A percentile compares a stretch with the other conserved stretches of the same genome.
Conservation (phyloP, 2,797 vertebrate genomes). For the Chelonia mydas region DNA sequence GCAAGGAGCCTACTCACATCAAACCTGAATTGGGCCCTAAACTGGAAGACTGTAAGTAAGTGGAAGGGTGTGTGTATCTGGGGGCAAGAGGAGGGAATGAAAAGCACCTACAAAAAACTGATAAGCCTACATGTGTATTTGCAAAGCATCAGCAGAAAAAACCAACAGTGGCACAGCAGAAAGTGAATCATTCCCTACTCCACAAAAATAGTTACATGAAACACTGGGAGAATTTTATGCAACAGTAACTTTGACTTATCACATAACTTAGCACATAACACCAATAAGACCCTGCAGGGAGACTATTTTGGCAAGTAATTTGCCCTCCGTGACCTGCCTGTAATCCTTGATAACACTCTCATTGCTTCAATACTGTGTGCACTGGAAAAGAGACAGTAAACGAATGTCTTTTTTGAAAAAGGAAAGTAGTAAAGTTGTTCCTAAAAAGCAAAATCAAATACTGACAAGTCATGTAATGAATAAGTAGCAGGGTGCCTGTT, state of each 20-base stretch:
- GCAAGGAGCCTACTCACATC: fast-evolving
- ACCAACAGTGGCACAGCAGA: background rate
- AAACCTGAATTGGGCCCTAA: background rate
- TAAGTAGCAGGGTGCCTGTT: constrained; percentile 9
- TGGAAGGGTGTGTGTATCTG: fast-evolving
- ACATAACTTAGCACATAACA: constrained; percentile 57
- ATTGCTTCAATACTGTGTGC: constrained; percentile 34
- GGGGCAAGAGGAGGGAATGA: background rate
- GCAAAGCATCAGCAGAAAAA: background rate
- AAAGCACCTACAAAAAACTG: background rate
- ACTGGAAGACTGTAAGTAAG: background rate
- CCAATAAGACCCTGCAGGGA: constrained; percentile 56
- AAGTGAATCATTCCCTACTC: background rate
- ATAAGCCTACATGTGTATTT: background rate
- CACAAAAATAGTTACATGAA: constrained; percentile 24
- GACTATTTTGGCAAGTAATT: constrained; percentile 71
- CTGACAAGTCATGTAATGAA: background rate
- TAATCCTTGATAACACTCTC: constrained; percentile 47
- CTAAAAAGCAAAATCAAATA: constrained; percentile 1
- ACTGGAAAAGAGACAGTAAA: constrained; percentile 42
- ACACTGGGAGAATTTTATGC: constrained; percentile 52
- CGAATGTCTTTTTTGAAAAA: background rate
- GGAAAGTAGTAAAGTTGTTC: background rate
- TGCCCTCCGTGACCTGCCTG: constrained; percentile 68
- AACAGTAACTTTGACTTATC: constrained; percentile 71